phyloP scores from a whole-genome alignment of 1,140 invertebrate species.

The Muscidifurax raptorellus region DNA sequence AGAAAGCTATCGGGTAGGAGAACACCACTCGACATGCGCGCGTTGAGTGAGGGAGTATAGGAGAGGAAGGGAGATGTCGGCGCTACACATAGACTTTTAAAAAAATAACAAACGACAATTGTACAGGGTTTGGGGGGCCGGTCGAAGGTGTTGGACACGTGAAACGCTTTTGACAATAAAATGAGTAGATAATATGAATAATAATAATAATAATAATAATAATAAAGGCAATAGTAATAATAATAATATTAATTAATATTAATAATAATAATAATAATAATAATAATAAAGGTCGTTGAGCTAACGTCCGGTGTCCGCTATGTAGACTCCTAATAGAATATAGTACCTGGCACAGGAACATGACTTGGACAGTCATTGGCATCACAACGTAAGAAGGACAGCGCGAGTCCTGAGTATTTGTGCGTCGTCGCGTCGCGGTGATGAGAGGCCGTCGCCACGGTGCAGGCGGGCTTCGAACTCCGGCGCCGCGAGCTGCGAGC shows the following conservation, averaged over 20 bases:
- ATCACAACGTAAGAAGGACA: constrained; percentile 76
- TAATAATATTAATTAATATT: constrained; percentile 63
- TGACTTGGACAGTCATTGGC: constrained; percentile 75
- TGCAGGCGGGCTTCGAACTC: background rate
- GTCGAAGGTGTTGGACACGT: constrained; percentile 58
- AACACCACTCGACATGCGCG: background rate
- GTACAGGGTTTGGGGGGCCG: constrained; percentile 60
- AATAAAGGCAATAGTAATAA: constrained; percentile 51
- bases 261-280: constrained; percentile 59
- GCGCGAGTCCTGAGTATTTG: constrained; percentile 73
- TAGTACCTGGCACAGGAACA: constrained; percentile 77
- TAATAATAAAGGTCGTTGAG: constrained; percentile 55
- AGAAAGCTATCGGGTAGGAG: background rate
- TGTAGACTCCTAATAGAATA: constrained; percentile 71
- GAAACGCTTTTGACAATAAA: constrained; percentile 42
- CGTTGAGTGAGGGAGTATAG: background rate
- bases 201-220: constrained; percentile 60
- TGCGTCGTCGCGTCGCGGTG: constrained; percentile 63
- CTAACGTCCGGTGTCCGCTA: constrained; percentile 58
- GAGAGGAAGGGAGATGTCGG: background rate
- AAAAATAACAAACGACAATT: constrained; percentile 75
- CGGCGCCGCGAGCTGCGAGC: constrained; percentile 23
- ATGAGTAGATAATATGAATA: constrained; percentile 2
- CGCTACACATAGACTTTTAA: constrained; percentile 73
- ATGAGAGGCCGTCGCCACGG: background rate